Conservation (phyloP, 2,888 invertebrate genomes). For the Megamerina dolium region DNA sequence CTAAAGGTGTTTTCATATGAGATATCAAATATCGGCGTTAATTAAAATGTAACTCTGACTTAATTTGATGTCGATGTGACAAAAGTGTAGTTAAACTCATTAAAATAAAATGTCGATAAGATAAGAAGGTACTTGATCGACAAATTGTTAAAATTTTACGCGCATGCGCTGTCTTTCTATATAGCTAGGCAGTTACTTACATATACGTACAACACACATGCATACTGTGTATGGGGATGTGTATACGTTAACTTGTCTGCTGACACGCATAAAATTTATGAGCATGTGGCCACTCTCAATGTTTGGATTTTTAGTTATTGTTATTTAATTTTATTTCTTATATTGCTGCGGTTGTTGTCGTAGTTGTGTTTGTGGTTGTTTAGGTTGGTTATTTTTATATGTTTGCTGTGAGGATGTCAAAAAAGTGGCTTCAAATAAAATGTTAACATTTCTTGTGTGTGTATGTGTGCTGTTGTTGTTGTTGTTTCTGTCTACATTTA, state of each 20-base stretch:
- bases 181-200: neutral
- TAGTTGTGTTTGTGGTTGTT: too few relatives aligned
- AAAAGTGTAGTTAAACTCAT: conserved; percentile 18
- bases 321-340: too few relatives aligned
- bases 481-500: too few relatives aligned
- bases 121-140: conserved; percentile 24
- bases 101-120: conserved; percentile 32
- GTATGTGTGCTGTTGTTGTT: too few relatives aligned
- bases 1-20: neutral
- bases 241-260: conserved; percentile 7
- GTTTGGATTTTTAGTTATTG: too few relatives aligned
- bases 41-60: neutral
- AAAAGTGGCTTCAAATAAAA: too few relatives aligned
- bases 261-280: conserved; percentile 17
- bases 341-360: too few relatives aligned
- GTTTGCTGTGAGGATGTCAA: too few relatives aligned
- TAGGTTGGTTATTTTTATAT: too few relatives aligned
- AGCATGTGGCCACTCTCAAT: too few relatives aligned
- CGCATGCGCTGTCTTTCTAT: conserved; percentile 9
- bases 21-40: neutral
- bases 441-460: too few relatives aligned
- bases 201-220: neutral
- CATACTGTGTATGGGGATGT: neutral
- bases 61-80: conserved; percentile 1
- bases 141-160: conserved; percentile 16